A percentile compares a stretch with the other conserved stretches of the same genome.
phyloP scores from a whole-genome alignment of 2,888 invertebrate species.

The Caenorhabditis sp. region DNA sequence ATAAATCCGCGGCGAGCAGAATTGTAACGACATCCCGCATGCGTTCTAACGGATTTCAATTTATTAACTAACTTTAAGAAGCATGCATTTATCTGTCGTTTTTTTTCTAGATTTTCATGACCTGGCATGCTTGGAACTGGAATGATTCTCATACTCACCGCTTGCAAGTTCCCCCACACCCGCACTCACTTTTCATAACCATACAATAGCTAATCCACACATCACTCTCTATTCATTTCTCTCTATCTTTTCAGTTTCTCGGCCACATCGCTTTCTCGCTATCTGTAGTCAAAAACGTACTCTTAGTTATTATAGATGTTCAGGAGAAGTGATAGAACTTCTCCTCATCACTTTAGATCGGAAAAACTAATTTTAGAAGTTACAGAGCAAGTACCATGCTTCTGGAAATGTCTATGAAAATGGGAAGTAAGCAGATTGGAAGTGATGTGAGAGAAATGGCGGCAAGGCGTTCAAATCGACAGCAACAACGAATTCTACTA shows the following conservation, averaged over 20 bases:
- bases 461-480: slow-evolving; percentile 72
- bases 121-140: not conserved
- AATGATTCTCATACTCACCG: not conserved
- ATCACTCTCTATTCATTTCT: not conserved
- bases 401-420: slow-evolving; percentile 78
- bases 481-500: slow-evolving; percentile 76
- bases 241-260: slow-evolving; percentile 10
- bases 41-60: slow-evolving; percentile 1
- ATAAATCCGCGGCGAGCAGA: slow-evolving; percentile 20
- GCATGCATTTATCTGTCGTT: slow-evolving; percentile 16
- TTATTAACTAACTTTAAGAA: not conserved
- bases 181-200: too few relatives aligned
- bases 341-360: not conserved
- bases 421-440: slow-evolving; percentile 72
- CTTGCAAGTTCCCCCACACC: not conserved
- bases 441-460: slow-evolving; percentile 75
- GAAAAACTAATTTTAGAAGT: not conserved
- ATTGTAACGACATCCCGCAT: slow-evolving; percentile 32
- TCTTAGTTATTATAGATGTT: slow-evolving; percentile 15
- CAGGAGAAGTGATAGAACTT: not conserved
- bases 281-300: slow-evolving; percentile 42
- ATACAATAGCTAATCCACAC: too few relatives aligned
- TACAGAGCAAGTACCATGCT: slow-evolving; percentile 76
- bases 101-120: too few relatives aligned
- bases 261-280: slow-evolving; percentile 48